Percentiles rank a stretch among this genome's conserved stretches.
phyloP scores from a whole-genome alignment of 2,888 invertebrate genomes.

The Pardosa pseudoannulata region DNA sequence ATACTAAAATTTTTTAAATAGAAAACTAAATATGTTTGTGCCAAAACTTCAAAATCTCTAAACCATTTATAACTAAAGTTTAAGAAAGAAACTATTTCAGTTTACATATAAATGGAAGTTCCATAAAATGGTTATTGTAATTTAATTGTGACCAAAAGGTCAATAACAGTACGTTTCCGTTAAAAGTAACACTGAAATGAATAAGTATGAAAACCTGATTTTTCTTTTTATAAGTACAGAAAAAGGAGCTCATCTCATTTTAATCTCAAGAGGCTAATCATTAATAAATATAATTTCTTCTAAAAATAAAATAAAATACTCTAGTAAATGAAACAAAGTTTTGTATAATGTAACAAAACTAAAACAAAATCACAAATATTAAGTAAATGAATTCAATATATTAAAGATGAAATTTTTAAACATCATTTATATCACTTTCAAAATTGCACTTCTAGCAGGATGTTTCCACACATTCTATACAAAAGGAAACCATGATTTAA shows the following conservation, averaged over 20 bases:
- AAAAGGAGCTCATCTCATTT: background rate
- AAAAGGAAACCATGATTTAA: slow-evolving; percentile 21
- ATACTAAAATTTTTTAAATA: too few species aligned
- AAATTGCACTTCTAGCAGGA: background rate
- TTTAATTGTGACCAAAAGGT: background rate
- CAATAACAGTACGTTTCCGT: too few species aligned
- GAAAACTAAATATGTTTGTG: too few species aligned
- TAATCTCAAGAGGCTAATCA: background rate
- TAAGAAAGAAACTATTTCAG: too few species aligned
- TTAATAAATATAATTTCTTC: background rate
- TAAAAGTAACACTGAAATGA: too few species aligned
- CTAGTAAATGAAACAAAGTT: background rate
- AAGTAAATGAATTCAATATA: background rate
- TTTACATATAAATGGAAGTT: background rate
- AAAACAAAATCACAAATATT: background rate
- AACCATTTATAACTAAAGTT: too few species aligned
- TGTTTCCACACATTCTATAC: background rate
- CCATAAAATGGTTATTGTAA: background rate
- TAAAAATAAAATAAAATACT: slow-evolving; percentile 1
- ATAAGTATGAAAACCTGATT: background rate
- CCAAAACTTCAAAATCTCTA: too few species aligned
- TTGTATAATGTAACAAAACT: background rate
- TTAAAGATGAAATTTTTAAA: slow-evolving; percentile 2
- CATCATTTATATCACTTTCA: slow-evolving; percentile 2
- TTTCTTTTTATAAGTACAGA: background rate